Conservation (phyloP, 2,113 vertebrate genomes). For the Trematocara stigmaticum region DNA sequence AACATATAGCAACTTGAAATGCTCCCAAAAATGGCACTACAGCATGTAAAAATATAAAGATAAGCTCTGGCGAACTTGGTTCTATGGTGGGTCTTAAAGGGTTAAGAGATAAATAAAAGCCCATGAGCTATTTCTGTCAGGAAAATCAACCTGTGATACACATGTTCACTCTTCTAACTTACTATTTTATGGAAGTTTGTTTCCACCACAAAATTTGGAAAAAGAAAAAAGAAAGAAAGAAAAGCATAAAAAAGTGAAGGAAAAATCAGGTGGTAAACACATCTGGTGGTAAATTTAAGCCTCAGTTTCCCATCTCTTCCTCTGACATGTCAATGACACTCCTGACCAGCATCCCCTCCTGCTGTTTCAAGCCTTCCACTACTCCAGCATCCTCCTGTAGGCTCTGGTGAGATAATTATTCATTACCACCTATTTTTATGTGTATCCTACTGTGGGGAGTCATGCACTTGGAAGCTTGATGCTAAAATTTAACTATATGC, state of each 20-base stretch:
- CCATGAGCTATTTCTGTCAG: neutral
- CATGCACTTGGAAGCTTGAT: neutral
- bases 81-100: neutral
- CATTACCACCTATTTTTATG: neutral
- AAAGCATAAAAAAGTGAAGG: neutral
- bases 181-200: neutral
- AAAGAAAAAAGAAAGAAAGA: neutral
- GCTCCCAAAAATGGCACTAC: neutral
- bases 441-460: neutral
- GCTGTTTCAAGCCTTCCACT: neutral
- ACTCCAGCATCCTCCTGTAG: neutral
- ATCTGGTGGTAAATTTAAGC: neutral
- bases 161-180: neutral
- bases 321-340: neutral
- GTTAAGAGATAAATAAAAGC: neutral
- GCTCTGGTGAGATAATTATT: neutral
- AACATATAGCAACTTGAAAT: neutral
- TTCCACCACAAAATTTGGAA: neutral
- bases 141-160: neutral
- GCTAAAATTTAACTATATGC: neutral
- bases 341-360: neutral
- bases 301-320: neutral
- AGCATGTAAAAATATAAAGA: neutral
- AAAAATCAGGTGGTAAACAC: neutral
- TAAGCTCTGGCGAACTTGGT: fast-evolving